Conservation (phyloP, 1,140 invertebrate genomes). For the Monomorium pharaonis region DNA sequence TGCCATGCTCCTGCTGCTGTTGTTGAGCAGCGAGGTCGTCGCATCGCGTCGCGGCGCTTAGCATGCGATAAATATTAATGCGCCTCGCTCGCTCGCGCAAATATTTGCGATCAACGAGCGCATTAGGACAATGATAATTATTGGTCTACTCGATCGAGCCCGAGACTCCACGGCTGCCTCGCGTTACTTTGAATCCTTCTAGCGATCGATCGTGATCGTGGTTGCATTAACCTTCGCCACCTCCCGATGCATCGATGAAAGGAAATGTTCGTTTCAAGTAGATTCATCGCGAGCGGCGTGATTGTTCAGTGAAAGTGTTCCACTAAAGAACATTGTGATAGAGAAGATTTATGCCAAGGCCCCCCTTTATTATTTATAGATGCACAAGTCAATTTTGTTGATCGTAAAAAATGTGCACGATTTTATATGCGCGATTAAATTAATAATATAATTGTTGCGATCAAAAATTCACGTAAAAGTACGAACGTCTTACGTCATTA, state of each 20-base stretch:
- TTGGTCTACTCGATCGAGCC: constrained; percentile 61
- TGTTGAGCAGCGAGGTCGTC: constrained; percentile 46
- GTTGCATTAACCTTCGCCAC: constrained; percentile 57
- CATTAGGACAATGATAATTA: constrained; percentile 65
- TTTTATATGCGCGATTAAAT: background rate
- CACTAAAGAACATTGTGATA: constrained; percentile 46
- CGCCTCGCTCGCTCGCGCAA: constrained; percentile 53
- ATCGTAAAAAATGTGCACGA: background rate
- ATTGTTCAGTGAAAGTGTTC: constrained; percentile 60
- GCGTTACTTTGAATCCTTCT: constrained; percentile 14
- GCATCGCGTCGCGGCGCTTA: constrained; percentile 60
- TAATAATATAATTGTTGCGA: background rate
- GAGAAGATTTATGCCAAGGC: constrained; percentile 47
- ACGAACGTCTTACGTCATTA: background rate
- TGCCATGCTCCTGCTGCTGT: background rate
- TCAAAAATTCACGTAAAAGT: background rate
- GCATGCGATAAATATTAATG: constrained; percentile 74
- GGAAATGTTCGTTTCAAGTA: constrained; percentile 44
- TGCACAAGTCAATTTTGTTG: background rate
- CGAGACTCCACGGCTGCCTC: background rate
- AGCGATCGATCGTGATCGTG: constrained; percentile 49
- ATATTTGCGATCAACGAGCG: constrained; percentile 69
- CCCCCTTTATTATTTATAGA: constrained; percentile 20
- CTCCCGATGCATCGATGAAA: constrained; percentile 36
- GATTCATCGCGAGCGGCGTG: constrained; percentile 50